Evolutionary conservation across 2,113 vertebrate genomes (phyloP), one percentile per base, ranked within the genome.

Genomic region (Coregonus clupeaformis): DNA sequence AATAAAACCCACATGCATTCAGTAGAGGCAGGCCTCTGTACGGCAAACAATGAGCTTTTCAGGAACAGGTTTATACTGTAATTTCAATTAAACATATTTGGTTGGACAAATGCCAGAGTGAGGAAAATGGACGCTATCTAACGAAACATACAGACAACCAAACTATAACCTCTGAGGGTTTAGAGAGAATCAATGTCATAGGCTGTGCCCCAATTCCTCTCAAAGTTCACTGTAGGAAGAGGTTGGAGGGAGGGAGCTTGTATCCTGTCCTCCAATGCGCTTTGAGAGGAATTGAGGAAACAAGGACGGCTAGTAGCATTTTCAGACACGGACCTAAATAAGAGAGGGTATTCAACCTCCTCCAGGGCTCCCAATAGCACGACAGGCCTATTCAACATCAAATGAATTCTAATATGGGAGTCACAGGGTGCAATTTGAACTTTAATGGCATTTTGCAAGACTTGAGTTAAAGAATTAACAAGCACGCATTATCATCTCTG

Each of bases 381-480:
- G 14, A 11, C 7, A 42, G 36, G 9, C 9, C 14, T 62, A 25
- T 25, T 62, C 59, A 9, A 67, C 30, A 9, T 22, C 2, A 36
- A 32, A 67, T 67, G 2, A 5, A 32, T 27, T 36, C 65, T 20
- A 7, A 67, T 11, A 42, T 12, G 57, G n/a, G n/a, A 63, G 6
- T 72, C 62, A 64, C 24, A 85, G 77, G 77, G 77, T 73, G 60
- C 57, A 70, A 76, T 85, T 84, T 74, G 72, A 85, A 87, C 73
- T 92, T 93, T 91, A 93, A 90, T 92, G 84, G 82, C 79, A 87
- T 87, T 88, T 82, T 85, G 83, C 80, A 90, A 91, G 78, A 90
- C 78, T 80, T 76, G 62, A 76, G 72, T 81, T 83, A 80, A 78
- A 88, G 86, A 91, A 86, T 86, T 84, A 86, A 86, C 79, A 85